These are phyloP conservation scores for Psilanteris sp. DNA, from an alignment of 1,140 invertebrate genomes.

Conservation along the genomic window DNA sequence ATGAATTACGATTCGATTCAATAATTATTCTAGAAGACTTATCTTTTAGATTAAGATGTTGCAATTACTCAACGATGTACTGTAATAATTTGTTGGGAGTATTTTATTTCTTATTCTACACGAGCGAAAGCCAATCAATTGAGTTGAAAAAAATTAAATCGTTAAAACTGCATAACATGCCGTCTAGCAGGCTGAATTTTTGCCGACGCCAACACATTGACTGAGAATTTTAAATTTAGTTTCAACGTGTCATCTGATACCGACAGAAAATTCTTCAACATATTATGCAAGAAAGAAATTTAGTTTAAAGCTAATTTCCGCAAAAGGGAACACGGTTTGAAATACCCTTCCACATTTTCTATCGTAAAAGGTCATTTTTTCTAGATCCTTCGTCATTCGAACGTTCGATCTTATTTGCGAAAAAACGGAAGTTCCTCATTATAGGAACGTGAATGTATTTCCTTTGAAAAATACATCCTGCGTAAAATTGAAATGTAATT, in stretches of 20 bases:
- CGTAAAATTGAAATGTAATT: slow-evolving; percentile 18
- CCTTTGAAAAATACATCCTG: slow-evolving; percentile 30
- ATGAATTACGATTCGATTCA: too few relatives aligned
- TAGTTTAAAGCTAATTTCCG: slow-evolving; percentile 48
- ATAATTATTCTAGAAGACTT: too few relatives aligned
- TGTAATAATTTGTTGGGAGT: too few relatives aligned
- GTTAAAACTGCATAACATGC: too few relatives aligned
- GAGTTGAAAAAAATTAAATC: too few relatives aligned
- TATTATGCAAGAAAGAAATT: slow-evolving; percentile 39
- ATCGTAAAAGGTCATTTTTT: slow-evolving; percentile 35
- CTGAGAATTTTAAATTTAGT: slow-evolving; percentile 15
- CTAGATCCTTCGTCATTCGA: slow-evolving; percentile 33
- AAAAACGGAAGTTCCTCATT: slow-evolving; percentile 27
- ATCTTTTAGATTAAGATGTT: too few relatives aligned
- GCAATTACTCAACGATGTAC: too few relatives aligned
- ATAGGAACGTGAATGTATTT: slow-evolving; percentile 34
- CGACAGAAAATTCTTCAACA: slow-evolving; percentile 26
- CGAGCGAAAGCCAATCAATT: neutral
- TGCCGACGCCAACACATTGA: neutral
- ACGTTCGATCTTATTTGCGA: slow-evolving; percentile 30
- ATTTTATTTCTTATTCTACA: too few relatives aligned
- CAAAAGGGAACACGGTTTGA: slow-evolving; percentile 33
- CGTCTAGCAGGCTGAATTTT: too few relatives aligned
- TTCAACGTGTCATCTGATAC: slow-evolving; percentile 28
- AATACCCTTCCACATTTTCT: slow-evolving; percentile 34